Evolutionary conservation across 2,888 invertebrate species (phyloP), one percentile per base, ranked within the genome.

Genomic region (Ceramica pisi): DNA sequence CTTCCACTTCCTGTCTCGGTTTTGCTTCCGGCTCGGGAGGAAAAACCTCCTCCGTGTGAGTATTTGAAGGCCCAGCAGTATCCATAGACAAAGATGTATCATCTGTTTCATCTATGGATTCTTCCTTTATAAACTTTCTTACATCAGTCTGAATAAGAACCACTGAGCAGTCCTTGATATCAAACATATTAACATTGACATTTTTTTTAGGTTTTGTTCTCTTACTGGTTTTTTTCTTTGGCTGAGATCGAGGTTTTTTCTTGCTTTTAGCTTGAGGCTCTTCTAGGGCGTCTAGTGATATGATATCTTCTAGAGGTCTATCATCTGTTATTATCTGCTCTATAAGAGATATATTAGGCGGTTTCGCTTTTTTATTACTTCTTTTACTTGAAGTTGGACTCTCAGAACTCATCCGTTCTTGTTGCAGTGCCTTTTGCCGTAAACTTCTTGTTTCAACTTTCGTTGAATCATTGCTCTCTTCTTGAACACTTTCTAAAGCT

Each of bases 261-360:
- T 88, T 86, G 51, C 62, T 71, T 85, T 89, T 92, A 5, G 68
- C 67, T 46, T 89, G 88, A 5, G 89, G 86, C 2, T 71, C 81
- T 87, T 94, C 95, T n/a, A 93, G 86, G 71, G 92, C 94, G 65
- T 94, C 93, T 19, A 95, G 86, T 8, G 92, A 92, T 89, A 95
- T 94, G 66, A 94, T 94, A 38, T 95, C 95, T 86, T 95, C 95
- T 55, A 94, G 75, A 38, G 95, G 95, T 78, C 92, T 90, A 57
- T 95, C 94, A 83, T 94, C 94, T 51, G 90, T 92, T 67, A 96
- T 93, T 35, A 94, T 95, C 82, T 95, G 93, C 78, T 96, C 95
- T 74, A 95, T 89, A 2, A 95, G 90, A 26, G 95, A 95, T 87
- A 95, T 94, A 80, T 93, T 95, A 46, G 94, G 93, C 10, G 93